Evolutionary conservation across 2,113 vertebrate genomes (phyloP).

Genomic region (Ictidomys tridecemlineatus): DNA sequence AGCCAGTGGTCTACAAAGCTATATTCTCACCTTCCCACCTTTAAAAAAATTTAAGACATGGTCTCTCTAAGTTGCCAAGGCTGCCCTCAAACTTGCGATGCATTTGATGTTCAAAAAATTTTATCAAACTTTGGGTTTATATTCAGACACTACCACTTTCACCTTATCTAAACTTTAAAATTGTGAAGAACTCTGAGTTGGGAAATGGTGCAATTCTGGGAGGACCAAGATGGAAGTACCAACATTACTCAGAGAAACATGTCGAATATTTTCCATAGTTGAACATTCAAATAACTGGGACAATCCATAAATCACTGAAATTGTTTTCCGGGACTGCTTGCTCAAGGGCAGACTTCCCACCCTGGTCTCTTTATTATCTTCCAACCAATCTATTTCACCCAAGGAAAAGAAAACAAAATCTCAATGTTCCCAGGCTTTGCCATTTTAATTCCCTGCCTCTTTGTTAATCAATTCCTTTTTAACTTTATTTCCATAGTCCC

Average conservation of each 20-base stretch:
- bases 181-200: background rate
- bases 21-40: too few relatives aligned
- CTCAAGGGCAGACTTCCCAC: background rate
- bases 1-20: too few relatives aligned
- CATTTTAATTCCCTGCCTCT: background rate
- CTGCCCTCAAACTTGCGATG: too few relatives aligned
- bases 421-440: background rate
- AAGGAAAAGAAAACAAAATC: slow-evolving; percentile 7
- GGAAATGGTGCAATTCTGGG: background rate
- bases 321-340: background rate
- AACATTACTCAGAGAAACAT: slow-evolving; percentile 35
- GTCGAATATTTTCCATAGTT: slow-evolving; percentile 18
- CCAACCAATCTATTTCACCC: background rate
- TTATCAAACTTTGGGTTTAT: background rate
- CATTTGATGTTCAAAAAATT: background rate
- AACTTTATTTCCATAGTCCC: background rate
- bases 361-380: background rate
- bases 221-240: background rate
- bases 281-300: background rate
- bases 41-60: too few relatives aligned
- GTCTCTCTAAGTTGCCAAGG: too few relatives aligned
- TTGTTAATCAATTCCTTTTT: background rate
- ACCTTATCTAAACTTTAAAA: background rate
- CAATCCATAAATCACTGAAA: slow-evolving; percentile 50
- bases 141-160: background rate